Evolutionary conservation across 2,797 vertebrate genomes (phyloP).

Genomic region (Pristis pectinata): DNA sequence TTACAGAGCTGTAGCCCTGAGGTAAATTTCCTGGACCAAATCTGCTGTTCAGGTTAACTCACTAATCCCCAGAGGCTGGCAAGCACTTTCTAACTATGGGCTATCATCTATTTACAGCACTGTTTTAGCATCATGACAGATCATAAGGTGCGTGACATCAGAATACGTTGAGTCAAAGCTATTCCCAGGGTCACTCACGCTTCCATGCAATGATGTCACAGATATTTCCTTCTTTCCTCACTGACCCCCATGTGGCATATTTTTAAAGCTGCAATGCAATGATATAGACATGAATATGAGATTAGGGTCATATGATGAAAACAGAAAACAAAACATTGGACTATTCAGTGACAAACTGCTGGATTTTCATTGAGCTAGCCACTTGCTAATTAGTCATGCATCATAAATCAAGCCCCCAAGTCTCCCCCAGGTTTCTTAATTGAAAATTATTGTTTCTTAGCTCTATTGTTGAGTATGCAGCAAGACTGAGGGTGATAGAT

Average conservation of each 20-base stretch:
- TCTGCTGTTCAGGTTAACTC: constrained; percentile 37
- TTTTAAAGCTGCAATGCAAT: constrained; percentile 12
- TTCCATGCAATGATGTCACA: background rate
- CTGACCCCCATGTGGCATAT: background rate
- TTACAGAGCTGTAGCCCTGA: constrained; percentile 38
- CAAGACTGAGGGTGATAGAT: constrained; percentile 83
- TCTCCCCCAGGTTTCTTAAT: constrained; percentile 89
- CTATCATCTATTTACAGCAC: constrained; percentile 33
- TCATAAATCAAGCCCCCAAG: constrained; percentile 93
- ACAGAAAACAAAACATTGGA: constrained; percentile 75
- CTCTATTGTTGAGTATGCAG: constrained; percentile 71
- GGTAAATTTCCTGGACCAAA: constrained; percentile 36
- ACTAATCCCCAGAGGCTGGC: constrained; percentile 34
- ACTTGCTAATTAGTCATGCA: constrained; percentile 87
- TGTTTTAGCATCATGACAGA: constrained; percentile 26
- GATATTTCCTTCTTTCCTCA: background rate
- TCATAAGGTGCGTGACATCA: background rate
- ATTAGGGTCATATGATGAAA: constrained; percentile 41
- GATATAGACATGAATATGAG: constrained; percentile 7
- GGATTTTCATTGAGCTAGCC: constrained; percentile 78
- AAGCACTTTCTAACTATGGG: constrained; percentile 26
- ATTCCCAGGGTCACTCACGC: background rate
- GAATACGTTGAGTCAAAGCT: background rate
- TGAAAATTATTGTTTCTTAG: constrained; percentile 87
- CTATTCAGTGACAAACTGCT: constrained; percentile 72